Evolutionary conservation across 2,888 invertebrate genomes (phyloP).

Genomic region (Nemotelus pantherinus): DNA sequence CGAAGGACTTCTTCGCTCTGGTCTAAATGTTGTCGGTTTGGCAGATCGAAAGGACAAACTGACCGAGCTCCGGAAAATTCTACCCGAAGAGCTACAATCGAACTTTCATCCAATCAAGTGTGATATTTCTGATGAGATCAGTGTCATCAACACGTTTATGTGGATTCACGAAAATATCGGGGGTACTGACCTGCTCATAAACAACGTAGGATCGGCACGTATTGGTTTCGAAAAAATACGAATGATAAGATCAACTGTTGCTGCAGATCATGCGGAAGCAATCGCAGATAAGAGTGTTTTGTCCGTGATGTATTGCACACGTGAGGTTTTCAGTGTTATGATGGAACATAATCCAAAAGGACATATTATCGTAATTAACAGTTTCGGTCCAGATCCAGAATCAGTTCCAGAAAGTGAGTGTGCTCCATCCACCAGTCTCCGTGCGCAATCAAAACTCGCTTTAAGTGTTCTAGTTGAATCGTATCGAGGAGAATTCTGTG

Average conservation of each 20-base stretch:
- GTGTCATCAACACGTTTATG: conserved; percentile 68
- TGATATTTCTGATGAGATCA: conserved; percentile 68
- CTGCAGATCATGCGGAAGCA: conserved; percentile 52
- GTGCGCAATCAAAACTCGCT: too few relatives aligned
- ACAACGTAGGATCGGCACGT: conserved; percentile 52
- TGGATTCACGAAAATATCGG: conserved; percentile 61
- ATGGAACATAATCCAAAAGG: too few relatives aligned
- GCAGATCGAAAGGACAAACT: conserved; percentile 66
- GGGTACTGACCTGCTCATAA: too few relatives aligned
- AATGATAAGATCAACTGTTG: conserved; percentile 52
- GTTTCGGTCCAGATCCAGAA: too few relatives aligned
- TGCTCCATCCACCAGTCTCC: too few relatives aligned
- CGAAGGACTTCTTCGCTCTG: conserved; percentile 64
- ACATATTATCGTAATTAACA: too few relatives aligned
- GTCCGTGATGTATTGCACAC: conserved; percentile 64
- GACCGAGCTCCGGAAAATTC: conserved; percentile 53
- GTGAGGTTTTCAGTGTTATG: conserved; percentile 60
- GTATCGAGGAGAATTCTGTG: conserved; percentile 54
- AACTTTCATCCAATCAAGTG: conserved; percentile 58
- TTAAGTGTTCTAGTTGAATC: too few relatives aligned
- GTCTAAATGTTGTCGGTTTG: conserved; percentile 69
- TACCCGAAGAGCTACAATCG: conserved; percentile 53
- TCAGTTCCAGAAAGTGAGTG: too few relatives aligned
- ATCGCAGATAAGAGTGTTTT: conserved; percentile 64
- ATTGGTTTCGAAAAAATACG: conserved; percentile 22